Conservation (phyloP, 2,888 invertebrate species). For the Gastrophysa polygoni region DNA sequence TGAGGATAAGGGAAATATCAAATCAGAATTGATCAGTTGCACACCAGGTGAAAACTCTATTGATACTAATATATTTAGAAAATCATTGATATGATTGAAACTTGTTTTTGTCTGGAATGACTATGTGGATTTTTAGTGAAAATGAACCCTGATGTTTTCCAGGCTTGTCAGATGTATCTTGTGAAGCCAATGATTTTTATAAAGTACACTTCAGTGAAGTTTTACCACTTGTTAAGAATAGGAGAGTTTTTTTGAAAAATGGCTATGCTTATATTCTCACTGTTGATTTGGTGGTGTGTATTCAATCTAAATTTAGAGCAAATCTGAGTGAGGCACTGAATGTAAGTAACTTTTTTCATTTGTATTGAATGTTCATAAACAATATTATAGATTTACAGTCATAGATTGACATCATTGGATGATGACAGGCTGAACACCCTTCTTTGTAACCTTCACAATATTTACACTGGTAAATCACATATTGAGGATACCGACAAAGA, state of each 20-base stretch:
- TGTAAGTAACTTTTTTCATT: constrained; percentile 55
- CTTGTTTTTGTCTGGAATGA: too few relatives aligned
- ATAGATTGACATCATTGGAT: constrained; percentile 75
- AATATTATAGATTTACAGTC: constrained; percentile 63
- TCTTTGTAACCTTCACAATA: constrained; percentile 77
- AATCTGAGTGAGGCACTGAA: constrained; percentile 72
- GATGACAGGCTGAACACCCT: constrained; percentile 81
- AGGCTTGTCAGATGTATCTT: constrained; percentile 61
- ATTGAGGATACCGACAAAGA: constrained; percentile 58
- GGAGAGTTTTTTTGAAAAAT: constrained; percentile 77
- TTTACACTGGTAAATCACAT: constrained; percentile 85
- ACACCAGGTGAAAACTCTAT: constrained; percentile 62
- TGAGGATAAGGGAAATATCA: constrained; percentile 70
- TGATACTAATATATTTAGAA: too few relatives aligned
- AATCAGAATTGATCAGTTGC: constrained; percentile 67
- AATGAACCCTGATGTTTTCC: constrained; percentile 38
- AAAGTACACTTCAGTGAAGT: constrained; percentile 75
- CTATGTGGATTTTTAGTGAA: too few relatives aligned
- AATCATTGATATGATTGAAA: too few relatives aligned
- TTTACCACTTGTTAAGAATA: constrained; percentile 77
- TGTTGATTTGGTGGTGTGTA: constrained; percentile 82
- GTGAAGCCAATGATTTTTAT: constrained; percentile 69
- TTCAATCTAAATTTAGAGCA: constrained; percentile 76
- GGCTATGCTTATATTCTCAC: constrained; percentile 90
- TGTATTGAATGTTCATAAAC: background rate